Base-by-base conservation (phyloP, 2,888 invertebrate genomes). In the Taphrorychus bicolor region DNA sequence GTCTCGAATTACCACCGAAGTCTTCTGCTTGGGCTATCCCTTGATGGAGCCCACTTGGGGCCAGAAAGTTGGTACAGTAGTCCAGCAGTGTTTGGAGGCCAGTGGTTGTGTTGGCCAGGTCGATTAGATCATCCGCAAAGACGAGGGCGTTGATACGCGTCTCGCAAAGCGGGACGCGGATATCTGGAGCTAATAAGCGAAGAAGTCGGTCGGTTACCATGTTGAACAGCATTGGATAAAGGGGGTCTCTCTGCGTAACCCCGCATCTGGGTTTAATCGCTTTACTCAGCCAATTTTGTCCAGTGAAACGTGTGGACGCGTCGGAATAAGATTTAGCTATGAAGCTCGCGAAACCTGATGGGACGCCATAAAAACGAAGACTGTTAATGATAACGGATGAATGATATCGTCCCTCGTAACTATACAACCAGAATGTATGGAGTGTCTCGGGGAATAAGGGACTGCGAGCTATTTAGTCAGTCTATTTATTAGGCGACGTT, bases 201-300 rank as follows among this genome's bases (percentile, higher is more conserved):
- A 75, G 59, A 0, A 76, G 68, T 45, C 75, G n/a, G n/a, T n/a
- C n/a, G n/a, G n/a, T n/a, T n/a, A n/a, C n/a, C n/a, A n/a, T n/a
- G n/a, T n/a, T n/a, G 74, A 78, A 76, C 0, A 75, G 59, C 0
- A 74, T 0, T 0, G 76, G 75, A 14, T 79, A 79, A 7, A 82
- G 69, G 0, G 80, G 81, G 65, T 82, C 81, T 0, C 82, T 82
- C 71, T 83, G 83, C 9, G 79, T 76, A 2, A 82, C 82, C 0
- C 81, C 81, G 16, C 78, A 22, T 58, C 45, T 42, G 9, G 48
- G 1, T 17, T 16, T 48, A 22, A 16, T 19, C n/a, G n/a, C n/a
- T n/a, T n/a, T n/a, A n/a, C n/a, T n/a, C 42, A 7, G 4, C 24
- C 24, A 24, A 5, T 42, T 42, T 19, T n/a, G 7, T 2, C 41